Evolutionary conservation across 2,113 vertebrate species (phyloP), one percentile per base, ranked within the genome.

Genomic region (Actenoides hombroni): DNA sequence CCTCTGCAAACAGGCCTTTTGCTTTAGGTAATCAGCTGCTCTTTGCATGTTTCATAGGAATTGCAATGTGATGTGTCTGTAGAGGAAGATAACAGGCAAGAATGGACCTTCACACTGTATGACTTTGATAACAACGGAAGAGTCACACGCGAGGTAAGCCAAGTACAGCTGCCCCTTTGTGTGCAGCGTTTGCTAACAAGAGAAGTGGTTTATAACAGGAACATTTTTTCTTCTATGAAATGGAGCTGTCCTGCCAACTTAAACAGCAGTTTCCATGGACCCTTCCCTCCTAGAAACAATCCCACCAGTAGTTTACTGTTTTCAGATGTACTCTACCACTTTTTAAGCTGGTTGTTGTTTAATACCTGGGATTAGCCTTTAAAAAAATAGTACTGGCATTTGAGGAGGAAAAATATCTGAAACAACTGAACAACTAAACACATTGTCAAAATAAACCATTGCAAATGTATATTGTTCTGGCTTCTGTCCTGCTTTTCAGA

Each of bases 121-220:
- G 99, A 99, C 98, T 99, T 99, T 91, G 99, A 99, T 98, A 99
- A 99, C 98, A 99, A 98, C 10, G 99, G 99, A 97, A 99, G 99
- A 98, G 99, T 99, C 96, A 99, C 99, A n/a, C 98, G 99, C 24
- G 99, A 99, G 99, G 99, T 99, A 98, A 98, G 97, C 78, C 65
- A 71, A 76, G 24, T 54, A 40, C 60, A 80, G 93, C 95, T 95
- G 88, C 91, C 86, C 68, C 90, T 94, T 63, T 49, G 77, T 78
- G 64, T 57, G 84, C 77, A 75, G 91, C 35, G 0, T 71, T 91
- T 94, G 85, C 83, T 90, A 88, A 94, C 63, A 13, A 70, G 79
- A 96, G 82, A 75, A 76, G 57, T 76, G 65, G 90, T 91, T 96
- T 94, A 33, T 88, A 93, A 96, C 68, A 90, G 79, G 73, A 93